A percentile compares a stretch with the other conserved stretches of the same genome.
These are phyloP conservation scores for Ctenicera cuprea DNA, from an alignment of 2,888 invertebrate species.

Conservation along the genomic window DNA sequence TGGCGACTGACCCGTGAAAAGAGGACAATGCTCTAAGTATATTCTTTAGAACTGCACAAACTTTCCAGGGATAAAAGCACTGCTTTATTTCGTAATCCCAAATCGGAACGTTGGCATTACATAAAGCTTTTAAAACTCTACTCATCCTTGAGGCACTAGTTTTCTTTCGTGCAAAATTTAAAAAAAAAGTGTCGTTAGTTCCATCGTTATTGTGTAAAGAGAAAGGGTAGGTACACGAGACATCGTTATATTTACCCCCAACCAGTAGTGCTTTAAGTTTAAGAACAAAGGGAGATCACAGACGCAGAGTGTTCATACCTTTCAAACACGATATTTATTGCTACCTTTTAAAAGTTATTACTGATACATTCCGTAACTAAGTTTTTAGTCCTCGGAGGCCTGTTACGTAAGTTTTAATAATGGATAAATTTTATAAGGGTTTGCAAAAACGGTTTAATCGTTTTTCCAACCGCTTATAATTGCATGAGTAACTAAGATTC, in stretches of 20 bases:
- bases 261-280: neutral
- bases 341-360: no score
- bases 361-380: no score
- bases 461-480: no score
- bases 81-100: slow-evolving; percentile 39
- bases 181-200: slow-evolving; percentile 23
- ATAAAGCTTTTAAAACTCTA: slow-evolving; percentile 47
- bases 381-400: no score
- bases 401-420: no score
- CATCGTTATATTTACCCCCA: neutral
- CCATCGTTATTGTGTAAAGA: slow-evolving; percentile 9
- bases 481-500: no score
- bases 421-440: no score
- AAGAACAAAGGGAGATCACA: no score
- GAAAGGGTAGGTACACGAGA: neutral
- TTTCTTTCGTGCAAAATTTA: slow-evolving; percentile 22
- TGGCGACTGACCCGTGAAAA: slow-evolving; percentile 45
- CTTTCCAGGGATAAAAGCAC: slow-evolving; percentile 39
- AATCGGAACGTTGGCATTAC: slow-evolving; percentile 37
- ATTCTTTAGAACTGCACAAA: slow-evolving; percentile 47
- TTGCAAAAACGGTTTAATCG: no score
- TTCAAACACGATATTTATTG: no score
- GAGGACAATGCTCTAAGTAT: slow-evolving; percentile 43
- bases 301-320: no score
- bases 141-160: slow-evolving; percentile 29